These are phyloP conservation scores for Zhuqinia jingwanae DNA, from an alignment of 2,888 invertebrate species.

Conservation along the genomic window DNA sequence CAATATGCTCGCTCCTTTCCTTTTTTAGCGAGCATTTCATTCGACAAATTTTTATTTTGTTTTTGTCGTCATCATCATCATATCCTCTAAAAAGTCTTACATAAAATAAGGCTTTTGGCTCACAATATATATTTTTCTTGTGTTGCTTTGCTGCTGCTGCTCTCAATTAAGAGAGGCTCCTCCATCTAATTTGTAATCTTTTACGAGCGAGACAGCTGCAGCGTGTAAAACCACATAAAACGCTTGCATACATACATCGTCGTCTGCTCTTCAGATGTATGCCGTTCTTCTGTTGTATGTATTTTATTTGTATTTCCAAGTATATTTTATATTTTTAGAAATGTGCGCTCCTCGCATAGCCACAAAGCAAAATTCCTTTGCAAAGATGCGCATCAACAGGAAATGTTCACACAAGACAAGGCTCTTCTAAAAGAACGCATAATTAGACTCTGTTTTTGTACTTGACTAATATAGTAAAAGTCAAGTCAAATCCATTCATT, in stretches of 20 bases:
- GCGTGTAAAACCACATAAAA: slow-evolving; percentile 66
- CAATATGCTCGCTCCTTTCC: neutral
- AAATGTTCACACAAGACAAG: too few relatives aligned
- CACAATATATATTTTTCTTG: neutral
- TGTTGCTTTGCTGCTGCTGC: slow-evolving; percentile 5
- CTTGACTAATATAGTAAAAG: too few relatives aligned
- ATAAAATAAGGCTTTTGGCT: slow-evolving; percentile 22
- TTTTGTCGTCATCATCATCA: neutral
- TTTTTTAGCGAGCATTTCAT: too few relatives aligned
- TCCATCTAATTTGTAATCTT: slow-evolving; percentile 67
- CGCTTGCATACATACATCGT: neutral
- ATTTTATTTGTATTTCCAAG: too few relatives aligned
- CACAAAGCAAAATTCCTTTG: too few relatives aligned
- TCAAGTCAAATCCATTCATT: slow-evolving; percentile 34
- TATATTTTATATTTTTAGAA: slow-evolving; percentile 8
- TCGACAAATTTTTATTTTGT: slow-evolving; percentile 42
- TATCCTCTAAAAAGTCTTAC: slow-evolving; percentile 19
- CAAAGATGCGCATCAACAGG: too few relatives aligned
- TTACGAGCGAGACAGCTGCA: slow-evolving; percentile 69
- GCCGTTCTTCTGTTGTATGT: too few relatives aligned
- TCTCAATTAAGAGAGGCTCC: slow-evolving; percentile 58
- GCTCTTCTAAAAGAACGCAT: too few relatives aligned
- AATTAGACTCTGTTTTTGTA: too few relatives aligned
- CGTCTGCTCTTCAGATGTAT: too few relatives aligned
- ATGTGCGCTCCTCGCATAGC: neutral